A percentile compares a stretch with the other conserved stretches of the same genome.
These are phyloP conservation scores for Halictus ligatus DNA, from an alignment of 2,888 invertebrate species.

Conservation along the genomic window DNA sequence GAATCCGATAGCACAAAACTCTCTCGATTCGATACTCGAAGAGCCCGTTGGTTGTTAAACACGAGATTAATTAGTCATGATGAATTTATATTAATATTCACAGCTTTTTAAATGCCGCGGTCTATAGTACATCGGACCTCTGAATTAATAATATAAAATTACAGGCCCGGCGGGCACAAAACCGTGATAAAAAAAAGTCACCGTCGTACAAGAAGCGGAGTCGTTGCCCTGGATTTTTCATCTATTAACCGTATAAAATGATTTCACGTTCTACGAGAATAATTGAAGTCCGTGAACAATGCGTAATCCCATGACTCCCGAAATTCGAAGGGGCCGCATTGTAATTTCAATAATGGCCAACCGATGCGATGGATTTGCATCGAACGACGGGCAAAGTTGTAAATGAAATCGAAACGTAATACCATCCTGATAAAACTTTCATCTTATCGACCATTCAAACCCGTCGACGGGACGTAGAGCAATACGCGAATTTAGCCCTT, in stretches of 20 bases:
- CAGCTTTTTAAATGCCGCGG: neutral
- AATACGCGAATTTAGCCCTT: neutral
- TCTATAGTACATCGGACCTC: neutral
- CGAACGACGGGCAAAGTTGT: neutral
- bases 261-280: constrained; percentile 4
- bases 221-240: constrained; percentile 8
- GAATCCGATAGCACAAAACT: too few species aligned
- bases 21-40: neutral
- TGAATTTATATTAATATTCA: neutral
- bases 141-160: neutral
- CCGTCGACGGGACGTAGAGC: neutral
- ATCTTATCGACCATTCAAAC: neutral
- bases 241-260: constrained; percentile 11
- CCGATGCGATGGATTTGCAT: neutral
- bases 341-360: constrained; percentile 21
- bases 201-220: neutral
- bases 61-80: neutral
- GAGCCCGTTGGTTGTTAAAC: neutral
- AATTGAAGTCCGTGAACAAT: constrained; percentile 20
- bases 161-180: too few species aligned
- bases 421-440: constrained; percentile 11
- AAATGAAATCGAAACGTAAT: neutral
- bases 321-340: neutral
- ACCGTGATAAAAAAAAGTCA: neutral
- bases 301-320: neutral